A percentile compares a stretch with the other conserved stretches of the same genome.
phyloP scores from a whole-genome alignment of 2,113 vertebrate species.

The Sander lucioperca region DNA sequence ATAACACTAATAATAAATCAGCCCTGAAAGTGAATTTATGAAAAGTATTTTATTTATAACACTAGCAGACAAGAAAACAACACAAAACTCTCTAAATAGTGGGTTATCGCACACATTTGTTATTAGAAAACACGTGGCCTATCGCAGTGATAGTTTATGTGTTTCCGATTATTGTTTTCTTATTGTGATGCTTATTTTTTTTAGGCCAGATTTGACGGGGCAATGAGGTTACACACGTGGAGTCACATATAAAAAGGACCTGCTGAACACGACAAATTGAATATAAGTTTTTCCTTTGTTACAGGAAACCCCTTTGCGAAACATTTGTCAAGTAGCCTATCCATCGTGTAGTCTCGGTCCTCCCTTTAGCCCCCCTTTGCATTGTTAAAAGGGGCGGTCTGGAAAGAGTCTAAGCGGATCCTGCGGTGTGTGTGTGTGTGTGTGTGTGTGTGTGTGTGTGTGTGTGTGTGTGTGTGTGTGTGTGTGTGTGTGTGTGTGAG shows the following conservation, averaged over 20 bases:
- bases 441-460: slow-evolving; percentile 18
- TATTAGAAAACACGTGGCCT: neutral
- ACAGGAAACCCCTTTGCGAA: neutral
- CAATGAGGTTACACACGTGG: no score
- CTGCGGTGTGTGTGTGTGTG: slow-evolving; percentile 33
- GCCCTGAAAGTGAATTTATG: neutral
- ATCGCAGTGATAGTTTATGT: neutral
- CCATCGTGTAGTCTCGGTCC: slow-evolving; percentile 56
- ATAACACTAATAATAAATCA: neutral
- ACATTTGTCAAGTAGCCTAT: slow-evolving; percentile 27
- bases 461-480: slow-evolving; percentile 5
- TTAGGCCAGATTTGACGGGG: neutral
- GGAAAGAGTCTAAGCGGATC: slow-evolving; percentile 76
- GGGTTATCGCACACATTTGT: neutral
- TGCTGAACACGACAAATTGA: neutral
- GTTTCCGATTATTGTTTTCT: neutral
- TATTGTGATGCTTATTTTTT: neutral
- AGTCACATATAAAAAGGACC: neutral
- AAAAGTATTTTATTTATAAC: neutral
- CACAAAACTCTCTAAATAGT: neutral
- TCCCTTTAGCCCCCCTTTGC: slow-evolving; percentile 54
- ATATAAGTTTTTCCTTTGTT: neutral
- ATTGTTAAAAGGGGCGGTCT: slow-evolving; percentile 84
- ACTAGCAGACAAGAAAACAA: neutral
- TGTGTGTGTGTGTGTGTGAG: neutral